Evolutionary conservation across 2,113 vertebrate genomes (phyloP), one percentile per base, ranked within the genome.

Genomic region (Rhabdornis inornatus): DNA sequence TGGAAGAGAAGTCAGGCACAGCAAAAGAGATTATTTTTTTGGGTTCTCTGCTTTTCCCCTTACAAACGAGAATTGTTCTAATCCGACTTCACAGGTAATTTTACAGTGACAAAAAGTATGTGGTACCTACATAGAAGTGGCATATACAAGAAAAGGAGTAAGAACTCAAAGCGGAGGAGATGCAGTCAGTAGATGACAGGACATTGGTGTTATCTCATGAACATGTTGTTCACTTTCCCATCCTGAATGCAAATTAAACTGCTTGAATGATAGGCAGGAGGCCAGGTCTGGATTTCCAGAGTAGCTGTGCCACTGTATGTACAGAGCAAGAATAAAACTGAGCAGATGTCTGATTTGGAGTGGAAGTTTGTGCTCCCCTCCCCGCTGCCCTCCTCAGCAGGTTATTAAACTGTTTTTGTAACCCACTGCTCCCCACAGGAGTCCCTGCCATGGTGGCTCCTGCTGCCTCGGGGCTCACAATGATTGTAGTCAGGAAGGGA

Each of bases 361-460:
- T 0, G 0, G 64, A 55, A 59, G 42, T 22, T 47, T 0, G 0
- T 3, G 35, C 39, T 70, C 10, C 63, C 6, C 27, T 57, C 37
- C 33, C 31, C 1, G 3, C n/a, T 1, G 11, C 56, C 63, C 70
- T 47, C 50, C 81, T 49, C 57, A 63, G 24, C 25, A 23, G 20
- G 35, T 68, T 65, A 44, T 40, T 45, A 66, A 87, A 50, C 28
- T 6, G 12, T 52, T 50, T 79, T 71, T 12, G 3, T 50, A 77
- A 70, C 40, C 64, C 3, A 4, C 28, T 65, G 31, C 49, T 74
- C 3, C 0, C 72, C 7, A 0, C 44, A 5, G 22, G 42, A 47
- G 4, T 35, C 33, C 17, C 6, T 17, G 23, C 68, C 3, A 0
- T 5, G 24, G 42, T 22, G 9, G 18, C 25, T 52, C 40, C 63